Conservation (phyloP, 2,113 vertebrate species). For the Tylochromis polylepis region DNA sequence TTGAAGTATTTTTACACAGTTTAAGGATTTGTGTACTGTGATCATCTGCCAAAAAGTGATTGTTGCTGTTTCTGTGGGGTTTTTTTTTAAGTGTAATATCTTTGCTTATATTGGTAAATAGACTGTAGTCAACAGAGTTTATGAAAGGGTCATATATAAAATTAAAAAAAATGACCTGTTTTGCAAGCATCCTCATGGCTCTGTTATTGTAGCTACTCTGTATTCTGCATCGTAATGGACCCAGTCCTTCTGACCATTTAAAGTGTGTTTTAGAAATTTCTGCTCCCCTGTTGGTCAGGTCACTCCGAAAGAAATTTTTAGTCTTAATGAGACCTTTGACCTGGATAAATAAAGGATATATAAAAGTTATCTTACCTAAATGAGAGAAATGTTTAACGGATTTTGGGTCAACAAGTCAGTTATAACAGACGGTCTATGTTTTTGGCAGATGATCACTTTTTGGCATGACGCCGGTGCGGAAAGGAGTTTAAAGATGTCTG, state of each 20-base stretch:
- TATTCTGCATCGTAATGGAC: too few relatives aligned
- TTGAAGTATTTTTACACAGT: not conserved
- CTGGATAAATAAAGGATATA: not conserved
- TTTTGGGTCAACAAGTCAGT: not conserved
- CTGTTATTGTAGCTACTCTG: not conserved
- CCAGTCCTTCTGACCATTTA: not conserved
- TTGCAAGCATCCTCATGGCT: not conserved
- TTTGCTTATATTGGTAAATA: not conserved
- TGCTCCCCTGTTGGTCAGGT: not conserved
- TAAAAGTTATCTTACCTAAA: not conserved
- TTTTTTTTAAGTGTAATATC: too few relatives aligned
- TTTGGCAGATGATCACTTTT: not conserved
- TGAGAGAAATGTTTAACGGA: not conserved
- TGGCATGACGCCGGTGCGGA: not conserved
- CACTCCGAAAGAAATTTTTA: not conserved
- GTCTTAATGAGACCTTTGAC: not conserved
- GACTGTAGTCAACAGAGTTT: not conserved
- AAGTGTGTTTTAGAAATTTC: not conserved
- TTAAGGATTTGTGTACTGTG: not conserved
- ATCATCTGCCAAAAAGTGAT: not conserved
- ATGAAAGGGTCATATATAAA: not conserved
- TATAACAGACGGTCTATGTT: not conserved
- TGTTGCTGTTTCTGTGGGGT: not conserved
- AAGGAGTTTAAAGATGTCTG: not conserved
- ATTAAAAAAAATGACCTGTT: not conserved